Conservation (phyloP, 64 coral and sea anemone genomes). For the Porites lutea region DNA sequence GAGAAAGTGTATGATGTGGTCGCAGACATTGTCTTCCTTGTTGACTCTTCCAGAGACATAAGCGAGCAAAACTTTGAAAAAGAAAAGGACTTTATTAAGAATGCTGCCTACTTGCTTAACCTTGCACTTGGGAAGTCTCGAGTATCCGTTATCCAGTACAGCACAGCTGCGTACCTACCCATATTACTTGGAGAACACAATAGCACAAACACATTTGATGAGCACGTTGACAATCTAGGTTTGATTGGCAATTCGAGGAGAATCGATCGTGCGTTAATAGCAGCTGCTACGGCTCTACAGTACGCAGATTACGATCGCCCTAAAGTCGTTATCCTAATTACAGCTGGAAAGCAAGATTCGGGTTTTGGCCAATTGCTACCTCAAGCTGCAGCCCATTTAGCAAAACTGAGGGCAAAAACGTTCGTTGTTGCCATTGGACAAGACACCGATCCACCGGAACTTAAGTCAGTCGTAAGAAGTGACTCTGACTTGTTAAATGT, state of each 20-base stretch:
- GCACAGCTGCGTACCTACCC: not conserved
- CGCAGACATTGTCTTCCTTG: conserved; percentile 20
- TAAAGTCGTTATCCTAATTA: conserved; percentile 43
- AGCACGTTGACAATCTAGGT: too few relatives aligned
- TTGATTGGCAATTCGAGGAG: not conserved
- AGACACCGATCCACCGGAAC: conserved; percentile 16
- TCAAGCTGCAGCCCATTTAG: conserved; percentile 45
- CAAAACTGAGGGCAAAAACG: conserved; percentile 42
- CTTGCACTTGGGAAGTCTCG: not conserved
- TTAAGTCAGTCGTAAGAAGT: not conserved
- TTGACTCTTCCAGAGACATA: conserved; percentile 25
- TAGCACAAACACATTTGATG: too few relatives aligned
- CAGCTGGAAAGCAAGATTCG: conserved; percentile 26
- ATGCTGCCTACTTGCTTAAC: not conserved
- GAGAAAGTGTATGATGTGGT: too few relatives aligned
- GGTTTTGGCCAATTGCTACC: not conserved
- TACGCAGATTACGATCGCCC: not conserved
- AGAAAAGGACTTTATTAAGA: conserved; percentile 51
- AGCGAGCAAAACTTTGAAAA: not conserved
- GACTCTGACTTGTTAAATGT: too few relatives aligned
- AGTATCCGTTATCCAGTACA: conserved; percentile 29
- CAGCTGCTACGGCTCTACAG: conserved; percentile 13
- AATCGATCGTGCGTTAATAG: conserved; percentile 38
- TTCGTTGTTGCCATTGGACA: conserved; percentile 72
- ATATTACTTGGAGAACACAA: too few relatives aligned